A percentile compares a stretch with the other conserved stretches of the same genome.
Evolutionary conservation across 2,888 invertebrate genomes (phyloP).

Genomic region (Drosophila cognata): DNA sequence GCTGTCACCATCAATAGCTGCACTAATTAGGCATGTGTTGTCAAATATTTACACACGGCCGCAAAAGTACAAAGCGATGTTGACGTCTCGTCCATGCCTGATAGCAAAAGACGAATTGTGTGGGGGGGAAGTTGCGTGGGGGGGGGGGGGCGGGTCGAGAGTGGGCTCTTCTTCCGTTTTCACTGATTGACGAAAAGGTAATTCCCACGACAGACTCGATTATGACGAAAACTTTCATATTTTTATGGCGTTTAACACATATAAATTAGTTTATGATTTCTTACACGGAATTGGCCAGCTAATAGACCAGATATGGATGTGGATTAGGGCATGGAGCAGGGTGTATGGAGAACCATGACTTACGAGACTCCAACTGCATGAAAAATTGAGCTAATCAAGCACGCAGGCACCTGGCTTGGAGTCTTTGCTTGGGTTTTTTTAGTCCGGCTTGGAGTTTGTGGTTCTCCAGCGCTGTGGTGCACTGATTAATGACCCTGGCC

Average conservation of each 20-base stretch:
- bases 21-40: constrained; percentile 84
- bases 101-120: constrained; percentile 33
- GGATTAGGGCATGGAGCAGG: constrained; percentile 18
- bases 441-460: constrained; percentile 11
- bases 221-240: constrained; percentile 74
- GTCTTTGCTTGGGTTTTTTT: constrained; percentile 22
- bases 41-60: constrained; percentile 82
- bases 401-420: constrained; percentile 63
- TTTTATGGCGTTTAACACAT: constrained; percentile 66
- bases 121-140: background rate
- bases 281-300: constrained; percentile 70
- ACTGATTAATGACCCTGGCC: constrained; percentile 76
- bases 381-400: constrained; percentile 72
- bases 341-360: constrained; percentile 28
- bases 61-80: constrained; percentile 80
- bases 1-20: constrained; percentile 80
- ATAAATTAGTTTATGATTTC: constrained; percentile 68
- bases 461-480: constrained; percentile 29
- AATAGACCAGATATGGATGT: constrained; percentile 43
- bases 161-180: constrained; percentile 69
- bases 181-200: constrained; percentile 65
- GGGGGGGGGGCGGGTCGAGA: background rate
- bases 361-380: constrained; percentile 50
- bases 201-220: constrained; percentile 74
- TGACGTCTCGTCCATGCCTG: constrained; percentile 41